These are phyloP conservation scores for Microctonus hyperodae DNA, from an alignment of 2,888 invertebrate species.

Conservation along the genomic window DNA sequence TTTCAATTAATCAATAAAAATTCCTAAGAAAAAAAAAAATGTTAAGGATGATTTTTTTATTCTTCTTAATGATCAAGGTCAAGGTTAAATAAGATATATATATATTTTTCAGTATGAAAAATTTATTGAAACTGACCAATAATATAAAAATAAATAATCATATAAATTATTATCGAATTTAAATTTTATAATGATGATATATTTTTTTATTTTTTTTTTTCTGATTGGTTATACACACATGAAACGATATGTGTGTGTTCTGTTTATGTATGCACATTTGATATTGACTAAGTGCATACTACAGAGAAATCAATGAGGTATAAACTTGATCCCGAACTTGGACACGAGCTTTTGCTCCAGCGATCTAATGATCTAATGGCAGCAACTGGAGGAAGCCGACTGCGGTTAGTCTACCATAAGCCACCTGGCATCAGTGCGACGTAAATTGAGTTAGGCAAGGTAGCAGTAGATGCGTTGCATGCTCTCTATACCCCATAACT, in stretches of 20 bases:
- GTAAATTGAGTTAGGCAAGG: conserved; percentile 30
- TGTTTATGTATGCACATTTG: background rate
- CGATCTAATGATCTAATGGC: conserved; percentile 21
- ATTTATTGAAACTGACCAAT: no score
- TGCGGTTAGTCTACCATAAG: conserved; percentile 21
- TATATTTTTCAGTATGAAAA: background rate
- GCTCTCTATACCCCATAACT: background rate
- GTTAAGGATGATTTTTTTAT: background rate
- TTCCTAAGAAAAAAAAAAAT: background rate
- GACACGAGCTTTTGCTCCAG: conserved; percentile 8
- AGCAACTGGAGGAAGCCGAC: conserved; percentile 14
- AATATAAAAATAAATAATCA: no score
- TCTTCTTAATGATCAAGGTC: background rate
- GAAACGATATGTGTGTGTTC: background rate
- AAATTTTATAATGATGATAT: no score
- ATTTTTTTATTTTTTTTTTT: no score
- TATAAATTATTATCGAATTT: no score
- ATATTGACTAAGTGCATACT: conserved; percentile 13
- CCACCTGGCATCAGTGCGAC: conserved; percentile 26
- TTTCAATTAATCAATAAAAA: background rate
- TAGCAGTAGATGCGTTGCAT: background rate
- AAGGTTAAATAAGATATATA: background rate
- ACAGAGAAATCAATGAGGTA: conserved; percentile 7
- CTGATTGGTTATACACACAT: no score
- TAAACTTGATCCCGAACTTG: conserved; percentile 17